Base-by-base conservation (phyloP, 2,797 vertebrate species). In the Hafferia zeledoni region DNA sequence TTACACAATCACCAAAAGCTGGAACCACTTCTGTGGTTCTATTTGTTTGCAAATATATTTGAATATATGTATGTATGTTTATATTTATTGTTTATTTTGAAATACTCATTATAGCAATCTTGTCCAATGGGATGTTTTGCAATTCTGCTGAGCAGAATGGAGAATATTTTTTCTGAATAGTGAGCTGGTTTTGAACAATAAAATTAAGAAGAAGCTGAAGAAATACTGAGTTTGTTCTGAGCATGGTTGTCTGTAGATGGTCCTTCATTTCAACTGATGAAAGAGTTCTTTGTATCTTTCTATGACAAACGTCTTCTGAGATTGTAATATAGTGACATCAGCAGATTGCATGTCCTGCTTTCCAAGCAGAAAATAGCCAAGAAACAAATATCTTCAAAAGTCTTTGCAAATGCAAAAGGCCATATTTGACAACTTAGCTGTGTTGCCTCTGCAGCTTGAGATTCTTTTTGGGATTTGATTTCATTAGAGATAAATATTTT, bases 401-500 rank as follows among this genome's bases (percentile, higher is more conserved):
- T n/a, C 87, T 61, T 87, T 18, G 55, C 25, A 56, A 7, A 65
- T 0, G 10, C 20, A 77, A 86, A 70, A 81, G 28, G 19, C 43
- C 12, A 1, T 52, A 64, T 61, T 88, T 94, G 87, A 91, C 43
- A 86, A 71, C 13, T 71, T 74, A 86, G 67, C 55, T 2, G 0
- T 57, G 92, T 94, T 79, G 28, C 70, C 56, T 90, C 44, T 89
- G 56, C 31, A 49, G 44, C 23, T 24, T 53, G 67, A 49, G 60
- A 90, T 84, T 76, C 53, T 90, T 75, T 63, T 57, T 68, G 44
- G 70, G 67, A 77, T 89, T 93, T 92, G 37, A 95, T 82, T 95
- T 94, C 55, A 50, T 53, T 78, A 59, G 65, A 89, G 80, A 88
- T 28, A 89, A 94, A 71, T 76, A 79, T 89, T 95, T 94, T 72